Conservation (phyloP, 2,888 invertebrate genomes). For the Sesamia inferens region DNA sequence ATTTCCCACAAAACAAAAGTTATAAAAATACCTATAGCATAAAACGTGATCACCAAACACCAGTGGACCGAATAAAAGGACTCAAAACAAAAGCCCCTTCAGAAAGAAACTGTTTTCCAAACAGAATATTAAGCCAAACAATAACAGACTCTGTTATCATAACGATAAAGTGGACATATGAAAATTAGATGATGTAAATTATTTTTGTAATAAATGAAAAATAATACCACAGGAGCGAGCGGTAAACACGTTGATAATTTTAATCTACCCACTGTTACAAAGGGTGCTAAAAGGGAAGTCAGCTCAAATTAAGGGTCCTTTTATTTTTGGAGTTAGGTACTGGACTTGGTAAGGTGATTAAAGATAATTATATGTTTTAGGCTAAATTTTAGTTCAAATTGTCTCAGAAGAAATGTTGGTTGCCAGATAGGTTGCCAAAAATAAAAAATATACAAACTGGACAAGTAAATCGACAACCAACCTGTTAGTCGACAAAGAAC, state of each 20-base stretch:
- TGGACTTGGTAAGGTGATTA: constrained; percentile 36
- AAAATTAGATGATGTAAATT: constrained; percentile 48
- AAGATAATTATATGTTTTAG: constrained; percentile 10
- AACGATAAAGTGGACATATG: constrained; percentile 43
- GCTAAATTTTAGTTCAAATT: not conserved
- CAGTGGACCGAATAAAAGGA: constrained; percentile 37
- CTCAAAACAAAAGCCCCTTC: constrained; percentile 49
- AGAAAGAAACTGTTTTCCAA: constrained; percentile 32
- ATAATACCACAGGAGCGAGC: constrained; percentile 71
- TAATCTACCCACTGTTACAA: constrained; percentile 74
- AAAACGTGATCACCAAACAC: constrained; percentile 35
- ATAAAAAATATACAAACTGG: not conserved
- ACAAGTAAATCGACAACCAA: not conserved
- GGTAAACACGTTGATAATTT: constrained; percentile 78
- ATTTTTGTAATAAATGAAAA: constrained; percentile 69
- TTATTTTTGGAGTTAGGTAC: constrained; percentile 68
- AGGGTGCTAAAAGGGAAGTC: constrained; percentile 79
- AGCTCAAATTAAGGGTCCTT: constrained; percentile 73
- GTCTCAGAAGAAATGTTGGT: not conserved
- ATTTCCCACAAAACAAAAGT: no score
- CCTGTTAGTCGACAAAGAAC: no score
- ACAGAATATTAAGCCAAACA: constrained; percentile 25
- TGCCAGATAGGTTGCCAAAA: not conserved
- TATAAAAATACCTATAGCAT: no score
- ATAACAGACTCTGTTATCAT: constrained; percentile 40